Percentiles rank a stretch among this genome's conserved stretches.
Conservation (phyloP, 2,113 vertebrate species). For the Oreotrochilus melanogaster region DNA sequence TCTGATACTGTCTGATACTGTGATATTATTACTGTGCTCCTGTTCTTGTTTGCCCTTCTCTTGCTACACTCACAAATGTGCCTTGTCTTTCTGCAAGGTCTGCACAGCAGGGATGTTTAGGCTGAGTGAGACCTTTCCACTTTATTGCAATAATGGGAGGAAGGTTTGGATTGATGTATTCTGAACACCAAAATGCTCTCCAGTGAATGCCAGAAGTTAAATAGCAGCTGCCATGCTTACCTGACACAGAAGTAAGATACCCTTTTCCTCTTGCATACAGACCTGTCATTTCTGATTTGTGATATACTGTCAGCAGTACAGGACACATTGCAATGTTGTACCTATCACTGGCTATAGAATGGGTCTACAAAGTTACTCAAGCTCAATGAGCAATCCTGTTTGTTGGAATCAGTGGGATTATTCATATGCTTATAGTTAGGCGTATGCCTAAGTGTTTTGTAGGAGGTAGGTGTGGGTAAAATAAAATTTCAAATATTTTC, state of each 20-base stretch:
- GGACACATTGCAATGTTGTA: not conserved
- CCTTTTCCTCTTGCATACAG: not conserved
- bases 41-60: not conserved
- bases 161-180: not conserved
- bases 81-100: not conserved
- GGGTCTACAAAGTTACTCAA: not conserved
- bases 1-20: not conserved
- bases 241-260: not conserved
- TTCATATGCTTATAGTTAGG: not conserved
- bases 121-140: not conserved
- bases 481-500: not conserved
- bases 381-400: not conserved
- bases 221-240: not conserved
- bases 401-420: not conserved
- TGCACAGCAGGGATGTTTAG: not conserved
- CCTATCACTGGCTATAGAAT: fast-evolving
- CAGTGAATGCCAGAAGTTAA: not conserved
- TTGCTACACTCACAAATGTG: not conserved
- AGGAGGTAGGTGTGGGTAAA: not conserved
- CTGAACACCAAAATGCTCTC: not conserved
- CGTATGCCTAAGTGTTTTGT: not conserved
- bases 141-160: not conserved
- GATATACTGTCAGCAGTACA: not conserved
- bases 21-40: not conserved
- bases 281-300: not conserved